A percentile compares a stretch with the other conserved stretches of the same genome.
phyloP scores from a whole-genome alignment of 1,140 invertebrate species.

The Bombus sylvicola region DNA sequence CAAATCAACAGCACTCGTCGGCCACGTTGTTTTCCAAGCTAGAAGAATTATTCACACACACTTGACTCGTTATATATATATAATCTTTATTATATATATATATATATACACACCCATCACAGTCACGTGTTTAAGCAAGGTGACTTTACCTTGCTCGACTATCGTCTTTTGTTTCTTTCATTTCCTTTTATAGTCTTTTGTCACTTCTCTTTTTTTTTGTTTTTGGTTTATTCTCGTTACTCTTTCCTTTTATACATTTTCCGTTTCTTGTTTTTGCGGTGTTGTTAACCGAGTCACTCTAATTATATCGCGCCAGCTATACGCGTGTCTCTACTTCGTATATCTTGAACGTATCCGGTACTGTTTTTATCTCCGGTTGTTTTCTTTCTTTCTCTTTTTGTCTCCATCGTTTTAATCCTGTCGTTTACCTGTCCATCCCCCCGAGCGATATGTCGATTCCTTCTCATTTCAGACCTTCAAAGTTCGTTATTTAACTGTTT shows the following conservation, averaged over 20 bases:
- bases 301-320: constrained; percentile 20
- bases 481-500: background rate
- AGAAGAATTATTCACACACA: constrained; percentile 66
- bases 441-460: constrained; percentile 31
- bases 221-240: background rate
- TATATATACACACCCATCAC: constrained; percentile 45
- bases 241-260: constrained; percentile 2
- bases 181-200: constrained; percentile 37
- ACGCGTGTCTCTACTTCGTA: background rate
- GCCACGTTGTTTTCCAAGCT: constrained; percentile 69
- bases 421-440: constrained; percentile 34
- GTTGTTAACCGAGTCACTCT: constrained; percentile 9
- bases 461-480: constrained; percentile 5
- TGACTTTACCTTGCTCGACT: constrained; percentile 49
- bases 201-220: background rate
- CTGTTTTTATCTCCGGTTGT: background rate
- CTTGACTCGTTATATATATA: constrained; percentile 50
- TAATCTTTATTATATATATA: constrained; percentile 17
- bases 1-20: constrained; percentile 82
- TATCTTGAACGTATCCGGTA: background rate
- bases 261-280: constrained; percentile 15
- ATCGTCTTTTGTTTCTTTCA: constrained; percentile 37
- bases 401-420: constrained; percentile 12
- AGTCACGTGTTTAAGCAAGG: constrained; percentile 43
- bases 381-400: background rate